Evolutionary conservation across 2,888 invertebrate genomes (phyloP), one percentile per base, ranked within the genome.

Genomic region (Petrolisthes cinctipes): DNA sequence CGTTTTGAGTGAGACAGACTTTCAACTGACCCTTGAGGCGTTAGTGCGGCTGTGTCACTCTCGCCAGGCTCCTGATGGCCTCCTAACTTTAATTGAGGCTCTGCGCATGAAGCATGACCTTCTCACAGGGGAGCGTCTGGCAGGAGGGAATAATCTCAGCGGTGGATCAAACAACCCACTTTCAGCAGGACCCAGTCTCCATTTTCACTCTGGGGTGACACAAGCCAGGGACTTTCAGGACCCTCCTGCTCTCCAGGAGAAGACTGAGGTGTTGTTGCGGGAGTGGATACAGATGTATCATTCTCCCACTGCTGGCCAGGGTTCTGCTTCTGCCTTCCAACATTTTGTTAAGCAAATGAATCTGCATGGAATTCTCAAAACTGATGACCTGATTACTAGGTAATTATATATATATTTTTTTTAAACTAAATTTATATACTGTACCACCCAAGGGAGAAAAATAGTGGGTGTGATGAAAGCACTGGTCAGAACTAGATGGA

Each of bases 231-330:
- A 97, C 92, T 97, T 96, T 92, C 96, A 97, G 92, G 99, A 99
- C 93, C 98, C 98, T 3, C 97, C 97, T 0, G 98, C 97, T 51
- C 94, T 99, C 76, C 96, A 97, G 92, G 99, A 98, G 92, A 99
- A 98, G 93, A 98, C 98, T 0, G 99, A 99, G 93, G 97, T 94
- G 92, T 94, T 99, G 14, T 94, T 99, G 66, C 57, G 98, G 51
- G 99, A 99, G 92, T 99, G 99, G 99, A 97, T 99, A 20, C 95
- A 95, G 90, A 96, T 98, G 92, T 97, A 97, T 92, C 96, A 98
- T 92, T 95, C 95, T 23, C 96, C 96, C 5, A 91, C 91, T 20
- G 95, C 96, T 4, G 96, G 96, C 83, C 95, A 97, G 75, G 97
- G 97, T 92, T 95, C 97, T 0, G 95, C 96, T 0, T 98, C 98